phyloP scores from a whole-genome alignment of 2,888 invertebrate species.

The Synergus laeviventris region DNA sequence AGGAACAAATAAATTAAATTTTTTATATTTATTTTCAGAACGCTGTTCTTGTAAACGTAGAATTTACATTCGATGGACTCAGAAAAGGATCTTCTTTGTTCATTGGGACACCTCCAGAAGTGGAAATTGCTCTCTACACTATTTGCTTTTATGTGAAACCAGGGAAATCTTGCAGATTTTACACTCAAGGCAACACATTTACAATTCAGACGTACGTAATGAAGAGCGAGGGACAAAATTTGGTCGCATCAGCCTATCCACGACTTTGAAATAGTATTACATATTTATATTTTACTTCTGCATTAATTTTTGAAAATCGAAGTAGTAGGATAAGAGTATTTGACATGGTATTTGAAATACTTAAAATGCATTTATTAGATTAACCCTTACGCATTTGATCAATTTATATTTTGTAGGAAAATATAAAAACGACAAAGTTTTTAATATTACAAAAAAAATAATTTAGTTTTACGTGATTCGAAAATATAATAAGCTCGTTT shows the following conservation, averaged over 20 bases:
- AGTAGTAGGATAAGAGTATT: not conserved
- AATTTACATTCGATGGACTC: constrained; percentile 70
- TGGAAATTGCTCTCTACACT: constrained; percentile 80
- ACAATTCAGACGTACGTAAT: constrained; percentile 73
- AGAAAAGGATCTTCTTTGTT: constrained; percentile 75
- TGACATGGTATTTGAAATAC: not conserved
- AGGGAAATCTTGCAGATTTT: constrained; percentile 74
- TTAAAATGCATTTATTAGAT: not conserved
- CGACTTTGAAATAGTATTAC: not conserved
- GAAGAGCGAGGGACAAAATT: constrained; percentile 62
- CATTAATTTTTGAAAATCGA: not conserved
- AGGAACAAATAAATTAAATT: not conserved
- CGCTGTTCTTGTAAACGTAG: constrained; percentile 69
- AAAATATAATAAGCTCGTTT: not conserved
- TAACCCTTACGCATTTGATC: too few species aligned
- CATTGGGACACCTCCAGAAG: constrained; percentile 78
- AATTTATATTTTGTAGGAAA: not conserved
- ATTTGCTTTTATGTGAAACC: constrained; percentile 78
- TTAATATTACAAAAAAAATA: too few species aligned
- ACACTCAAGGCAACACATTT: constrained; percentile 71
- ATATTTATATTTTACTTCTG: not conserved
- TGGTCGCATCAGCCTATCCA: constrained; percentile 69
- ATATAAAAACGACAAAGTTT: not conserved
- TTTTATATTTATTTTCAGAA: constrained; percentile 62
- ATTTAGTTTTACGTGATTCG: not conserved